phyloP scores from a whole-genome alignment of 2,113 vertebrate species.

The Numenius arquata region DNA sequence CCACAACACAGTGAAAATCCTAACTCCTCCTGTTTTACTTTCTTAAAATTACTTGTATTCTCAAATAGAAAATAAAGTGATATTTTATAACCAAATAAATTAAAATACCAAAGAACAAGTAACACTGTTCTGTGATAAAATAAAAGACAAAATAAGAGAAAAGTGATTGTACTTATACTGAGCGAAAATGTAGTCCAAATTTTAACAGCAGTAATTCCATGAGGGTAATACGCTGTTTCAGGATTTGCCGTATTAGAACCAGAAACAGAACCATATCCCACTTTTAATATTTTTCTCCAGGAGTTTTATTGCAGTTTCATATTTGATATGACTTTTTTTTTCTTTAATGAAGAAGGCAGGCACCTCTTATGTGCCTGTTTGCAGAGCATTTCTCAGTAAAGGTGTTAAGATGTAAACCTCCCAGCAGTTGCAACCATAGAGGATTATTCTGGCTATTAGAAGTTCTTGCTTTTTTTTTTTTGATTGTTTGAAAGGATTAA shows the following conservation, averaged over 20 bases:
- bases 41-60: neutral
- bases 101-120: neutral
- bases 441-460: neutral
- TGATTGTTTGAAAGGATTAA: neutral
- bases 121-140: neutral
- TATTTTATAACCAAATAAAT: neutral
- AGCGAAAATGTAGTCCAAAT: neutral
- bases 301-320: neutral
- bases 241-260: neutral
- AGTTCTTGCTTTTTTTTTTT: neutral
- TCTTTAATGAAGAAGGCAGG: neutral
- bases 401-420: neutral
- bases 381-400: neutral
- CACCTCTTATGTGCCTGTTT: neutral
- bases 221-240: neutral
- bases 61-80: neutral
- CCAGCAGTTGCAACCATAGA: neutral
- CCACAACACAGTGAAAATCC: neutral
- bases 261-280: neutral
- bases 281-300: neutral
- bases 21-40: neutral
- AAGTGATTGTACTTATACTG: neutral
- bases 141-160: neutral
- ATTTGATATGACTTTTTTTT: neutral
- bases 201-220: neutral